phyloP scores from a whole-genome alignment of 2,797 vertebrate genomes.

The Eptatretus atami region DNA sequence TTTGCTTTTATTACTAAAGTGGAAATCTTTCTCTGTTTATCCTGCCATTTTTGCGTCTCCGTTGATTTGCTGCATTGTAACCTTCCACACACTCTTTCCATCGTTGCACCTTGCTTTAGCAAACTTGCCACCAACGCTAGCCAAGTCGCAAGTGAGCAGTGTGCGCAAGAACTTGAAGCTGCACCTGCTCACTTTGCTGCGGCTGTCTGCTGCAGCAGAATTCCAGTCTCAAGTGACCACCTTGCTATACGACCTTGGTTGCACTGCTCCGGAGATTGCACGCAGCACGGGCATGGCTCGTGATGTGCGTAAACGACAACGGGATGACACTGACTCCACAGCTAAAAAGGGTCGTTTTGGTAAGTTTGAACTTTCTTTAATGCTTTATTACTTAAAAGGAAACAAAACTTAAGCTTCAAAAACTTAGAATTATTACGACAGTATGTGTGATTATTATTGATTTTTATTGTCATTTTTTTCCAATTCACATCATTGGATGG shows the following conservation, averaged over 20 bases:
- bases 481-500: too few species aligned
- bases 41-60: too few species aligned
- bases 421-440: too few species aligned
- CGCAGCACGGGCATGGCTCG: slow-evolving; percentile 30
- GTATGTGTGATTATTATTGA: too few species aligned
- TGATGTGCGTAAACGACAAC: slow-evolving; percentile 34
- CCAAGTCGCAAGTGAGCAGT: slow-evolving; percentile 84
- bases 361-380: slow-evolving; percentile 10
- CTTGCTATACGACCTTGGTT: slow-evolving; percentile 52
- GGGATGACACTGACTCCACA: slow-evolving; percentile 28
- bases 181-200: slow-evolving; percentile 48
- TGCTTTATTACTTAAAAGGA: too few species aligned
- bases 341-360: slow-evolving; percentile 67
- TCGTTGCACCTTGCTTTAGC: slow-evolving; percentile 15
- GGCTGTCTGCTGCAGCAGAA: slow-evolving; percentile 45
- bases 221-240: slow-evolving; percentile 69
- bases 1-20: too few species aligned
- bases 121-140: slow-evolving; percentile 58
- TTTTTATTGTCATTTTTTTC: too few species aligned
- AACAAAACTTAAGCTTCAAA: too few species aligned
- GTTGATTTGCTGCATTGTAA: too few species aligned
- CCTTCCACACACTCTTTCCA: too few species aligned
- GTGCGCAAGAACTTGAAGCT: slow-evolving; percentile 75
- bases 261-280: slow-evolving; percentile 46
- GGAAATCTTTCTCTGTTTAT: too few species aligned